phyloP scores from a whole-genome alignment of 2,113 vertebrate genomes.

The Hippocampus barbouri region DNA sequence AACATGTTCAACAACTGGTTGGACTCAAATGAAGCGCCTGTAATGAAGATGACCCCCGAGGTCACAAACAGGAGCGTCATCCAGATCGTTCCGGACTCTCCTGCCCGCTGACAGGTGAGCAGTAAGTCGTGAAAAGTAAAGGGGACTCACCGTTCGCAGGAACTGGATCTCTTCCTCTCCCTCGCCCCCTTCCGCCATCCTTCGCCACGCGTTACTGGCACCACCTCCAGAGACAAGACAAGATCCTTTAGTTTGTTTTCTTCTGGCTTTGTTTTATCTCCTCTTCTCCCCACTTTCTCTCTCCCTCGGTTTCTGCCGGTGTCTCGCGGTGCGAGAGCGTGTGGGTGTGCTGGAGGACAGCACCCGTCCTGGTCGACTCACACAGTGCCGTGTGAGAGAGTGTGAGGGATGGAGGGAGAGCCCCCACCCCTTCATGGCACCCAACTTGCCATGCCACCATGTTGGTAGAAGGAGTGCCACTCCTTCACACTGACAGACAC shows the following conservation, averaged over 20 bases:
- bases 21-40: constrained; percentile 15
- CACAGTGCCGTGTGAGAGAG: constrained; percentile 69
- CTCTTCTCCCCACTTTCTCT: constrained; percentile 28
- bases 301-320: constrained; percentile 22
- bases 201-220: constrained; percentile 65
- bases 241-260: constrained; percentile 55
- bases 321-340: constrained; percentile 55
- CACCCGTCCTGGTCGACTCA: constrained; percentile 70
- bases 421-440: constrained; percentile 31
- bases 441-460: constrained; percentile 54
- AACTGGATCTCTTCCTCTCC: constrained; percentile 93
- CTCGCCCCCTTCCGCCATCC: constrained; percentile 89
- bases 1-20: constrained; percentile 22
- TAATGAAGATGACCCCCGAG: neutral
- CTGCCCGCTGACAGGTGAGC: neutral
- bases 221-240: constrained; percentile 72
- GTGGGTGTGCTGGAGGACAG: constrained; percentile 73
- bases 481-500: constrained; percentile 40
- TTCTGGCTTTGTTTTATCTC: constrained; percentile 35
- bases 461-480: constrained; percentile 65
- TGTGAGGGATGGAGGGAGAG: constrained; percentile 57
- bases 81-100: neutral
- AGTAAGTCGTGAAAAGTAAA: constrained; percentile 31
- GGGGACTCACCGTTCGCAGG: constrained; percentile 83
- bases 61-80: neutral